Conservation (phyloP, 2,888 invertebrate genomes). For the Agriopis leucophaearia region DNA sequence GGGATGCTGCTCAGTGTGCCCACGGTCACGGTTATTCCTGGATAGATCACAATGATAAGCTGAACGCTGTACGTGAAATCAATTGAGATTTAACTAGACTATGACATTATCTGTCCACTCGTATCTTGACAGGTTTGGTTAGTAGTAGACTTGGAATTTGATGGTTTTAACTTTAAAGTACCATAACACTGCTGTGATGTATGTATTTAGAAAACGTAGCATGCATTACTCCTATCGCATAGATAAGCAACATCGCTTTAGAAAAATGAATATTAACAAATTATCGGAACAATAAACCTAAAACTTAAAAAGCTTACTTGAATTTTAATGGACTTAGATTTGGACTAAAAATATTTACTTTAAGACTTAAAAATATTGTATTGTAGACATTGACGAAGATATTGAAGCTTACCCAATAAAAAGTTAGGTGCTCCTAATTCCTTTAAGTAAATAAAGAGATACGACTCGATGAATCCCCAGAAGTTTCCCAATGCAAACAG, state of each 20-base stretch:
- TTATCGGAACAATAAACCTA: no score
- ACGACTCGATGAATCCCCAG: constrained; percentile 96
- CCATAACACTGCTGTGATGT: no score
- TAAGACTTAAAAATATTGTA: not conserved
- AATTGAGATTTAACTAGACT: constrained; percentile 22
- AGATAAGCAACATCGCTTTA: no score
- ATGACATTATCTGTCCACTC: no score
- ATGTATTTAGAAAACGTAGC: no score
- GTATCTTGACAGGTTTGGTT: no score
- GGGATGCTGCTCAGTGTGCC: constrained; percentile 94
- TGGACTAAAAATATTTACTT: not conserved
- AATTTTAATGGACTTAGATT: not conserved
- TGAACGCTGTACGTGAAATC: constrained; percentile 16
- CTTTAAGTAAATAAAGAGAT: constrained; percentile 94
- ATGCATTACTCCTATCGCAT: no score
- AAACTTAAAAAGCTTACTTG: not conserved
- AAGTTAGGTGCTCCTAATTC: constrained; percentile 94
- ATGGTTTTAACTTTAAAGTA: no score
- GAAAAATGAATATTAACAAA: no score
- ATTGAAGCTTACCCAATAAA: constrained; percentile 88
- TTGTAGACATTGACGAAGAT: no score
- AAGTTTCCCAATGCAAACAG: constrained; percentile 93
- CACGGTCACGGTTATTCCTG: constrained; percentile 94
- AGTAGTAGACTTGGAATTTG: not conserved
- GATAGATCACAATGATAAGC: constrained; percentile 50